Conservation (phyloP, 2,797 vertebrate genomes). For the Onychomys torridus region DNA sequence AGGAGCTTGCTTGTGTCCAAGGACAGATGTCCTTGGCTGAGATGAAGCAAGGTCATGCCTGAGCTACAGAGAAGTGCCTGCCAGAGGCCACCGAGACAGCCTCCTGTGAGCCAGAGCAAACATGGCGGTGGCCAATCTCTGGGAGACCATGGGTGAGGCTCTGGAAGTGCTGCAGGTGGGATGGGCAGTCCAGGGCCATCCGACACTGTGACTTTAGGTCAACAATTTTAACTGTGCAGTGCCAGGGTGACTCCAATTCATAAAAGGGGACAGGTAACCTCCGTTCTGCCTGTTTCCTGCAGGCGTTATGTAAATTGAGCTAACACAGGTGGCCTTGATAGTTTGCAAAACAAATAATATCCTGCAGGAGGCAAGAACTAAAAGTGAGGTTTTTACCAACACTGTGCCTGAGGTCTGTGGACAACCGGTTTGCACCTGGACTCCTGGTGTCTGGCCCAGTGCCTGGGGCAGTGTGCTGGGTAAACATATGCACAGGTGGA, state of each 20-base stretch:
- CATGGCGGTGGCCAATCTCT: not conserved
- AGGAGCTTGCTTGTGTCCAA: not conserved
- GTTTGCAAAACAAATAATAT: not conserved
- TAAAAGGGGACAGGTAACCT: not conserved
- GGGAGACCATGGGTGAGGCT: not conserved
- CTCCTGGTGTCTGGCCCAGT: not conserved
- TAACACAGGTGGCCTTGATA: not conserved
- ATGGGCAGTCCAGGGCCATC: not conserved
- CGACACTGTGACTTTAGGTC: fast-evolving
- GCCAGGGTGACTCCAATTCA: not conserved
- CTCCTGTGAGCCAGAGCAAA: not conserved
- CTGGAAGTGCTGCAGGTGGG: not conserved
- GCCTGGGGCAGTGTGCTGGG: not conserved
- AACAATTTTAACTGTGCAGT: not conserved
- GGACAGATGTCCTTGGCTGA: conserved; percentile 40
- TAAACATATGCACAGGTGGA: not conserved
- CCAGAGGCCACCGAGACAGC: not conserved
- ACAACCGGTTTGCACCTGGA: not conserved
- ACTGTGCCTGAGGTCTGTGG: not conserved
- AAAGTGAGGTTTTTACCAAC: not conserved
- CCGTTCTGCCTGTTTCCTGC: conserved; percentile 13
- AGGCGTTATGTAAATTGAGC: not conserved
- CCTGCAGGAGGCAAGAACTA: not conserved
- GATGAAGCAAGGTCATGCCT: conserved; percentile 10
- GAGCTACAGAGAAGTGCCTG: not conserved